Base-by-base conservation (phyloP, 1,140 invertebrate species). In the Trachymyrmex cornetzi region DNA sequence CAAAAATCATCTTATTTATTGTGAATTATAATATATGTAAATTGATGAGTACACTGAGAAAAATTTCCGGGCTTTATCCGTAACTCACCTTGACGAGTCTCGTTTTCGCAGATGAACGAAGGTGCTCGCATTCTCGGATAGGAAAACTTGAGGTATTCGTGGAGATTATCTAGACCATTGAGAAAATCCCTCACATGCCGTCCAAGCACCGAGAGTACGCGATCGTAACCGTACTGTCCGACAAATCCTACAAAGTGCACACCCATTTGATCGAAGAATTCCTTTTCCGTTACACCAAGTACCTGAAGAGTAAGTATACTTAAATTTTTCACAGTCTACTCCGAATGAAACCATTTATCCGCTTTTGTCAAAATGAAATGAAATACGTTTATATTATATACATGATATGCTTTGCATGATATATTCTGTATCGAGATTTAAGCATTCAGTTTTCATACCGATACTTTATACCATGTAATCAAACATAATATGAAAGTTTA, bases 71-170 rank as follows among this genome's bases (percentile, higher is more conserved):
- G n/a, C n/a, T n/a, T n/a, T n/a, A n/a, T n/a, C n/a, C n/a, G 16
- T 2, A 11, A 24, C 27, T 75, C 87, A 95, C 94, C 95, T 93
- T 98, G 97, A 72, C 97, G 96, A 0, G 98, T 98, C 95, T 99
- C 99, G 92, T 99, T 98, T 94, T 99, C 98, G 92, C 99, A 99
- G 90, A 99, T 99, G 93, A 99, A 99, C 77, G 98, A 99, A 1
- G 99, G 99, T 0, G 99, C 98, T 86, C 97, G 95, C 97, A 99
- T 98, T 91, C 98, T 96, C 0, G 99, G 99, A 94, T 99, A 99
- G 34, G 98, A 99, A 95, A 99, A 99, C 95, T 99, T 99, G 3
- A 99, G 96, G 94, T 99, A 99, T 94, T 99, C 99, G 94, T 99
- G 99, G 44, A 99, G 96, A 96, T 99, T 99, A 95, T 99, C 99